Evolutionary conservation across 2,888 invertebrate species (phyloP).

Genomic region (Itoplectis maculator): DNA sequence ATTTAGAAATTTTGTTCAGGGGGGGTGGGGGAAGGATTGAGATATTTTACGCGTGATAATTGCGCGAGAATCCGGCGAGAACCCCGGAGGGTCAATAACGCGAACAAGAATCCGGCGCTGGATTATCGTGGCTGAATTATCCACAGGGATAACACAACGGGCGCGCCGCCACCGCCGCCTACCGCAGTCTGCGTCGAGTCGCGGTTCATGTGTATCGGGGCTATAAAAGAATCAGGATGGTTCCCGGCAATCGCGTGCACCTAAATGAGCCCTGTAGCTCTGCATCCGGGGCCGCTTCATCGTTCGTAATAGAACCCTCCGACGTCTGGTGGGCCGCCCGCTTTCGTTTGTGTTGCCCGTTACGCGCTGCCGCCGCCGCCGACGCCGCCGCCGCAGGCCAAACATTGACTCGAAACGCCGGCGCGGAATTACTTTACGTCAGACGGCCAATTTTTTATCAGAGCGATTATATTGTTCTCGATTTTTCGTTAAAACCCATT

Average conservation of each 20-base stretch:
- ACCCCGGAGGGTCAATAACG: background rate
- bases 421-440: conserved; percentile 5
- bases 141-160: conserved; percentile 5
- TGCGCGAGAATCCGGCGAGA: conserved; percentile 15
- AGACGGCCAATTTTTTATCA: background rate
- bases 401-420: background rate
- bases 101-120: conserved; percentile 20
- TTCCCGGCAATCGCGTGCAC: conserved; percentile 69
- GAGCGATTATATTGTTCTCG: background rate
- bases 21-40: too few species aligned
- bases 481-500: background rate
- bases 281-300: conserved; percentile 34
- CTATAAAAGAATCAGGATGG: conserved; percentile 62
- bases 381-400: conserved; percentile 13
- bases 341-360: conserved; percentile 25
- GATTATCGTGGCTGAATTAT: conserved; percentile 33
- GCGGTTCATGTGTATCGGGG: conserved; percentile 45
- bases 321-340: conserved; percentile 26
- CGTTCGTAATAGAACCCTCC: conserved; percentile 45
- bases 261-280: conserved; percentile 61
- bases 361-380: conserved; percentile 12
- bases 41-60: conserved; percentile 5
- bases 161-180: background rate
- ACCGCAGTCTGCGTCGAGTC: background rate
- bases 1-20: too few species aligned